Conservation (phyloP, 1,140 invertebrate genomes). For the Bombus pascuorum region DNA sequence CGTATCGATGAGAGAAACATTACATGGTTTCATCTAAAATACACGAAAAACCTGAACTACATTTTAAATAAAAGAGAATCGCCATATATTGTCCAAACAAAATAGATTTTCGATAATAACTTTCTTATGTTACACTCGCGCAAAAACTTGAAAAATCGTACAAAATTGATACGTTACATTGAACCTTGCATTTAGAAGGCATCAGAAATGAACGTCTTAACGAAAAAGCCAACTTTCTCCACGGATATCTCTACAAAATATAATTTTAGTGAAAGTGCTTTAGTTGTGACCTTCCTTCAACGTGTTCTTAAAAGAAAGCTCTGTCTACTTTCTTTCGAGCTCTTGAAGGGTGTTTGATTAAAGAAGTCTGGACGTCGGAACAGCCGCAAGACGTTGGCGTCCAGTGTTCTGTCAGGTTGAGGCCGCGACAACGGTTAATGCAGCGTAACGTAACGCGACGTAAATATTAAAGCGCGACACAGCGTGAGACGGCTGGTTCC, state of each 20-base stretch:
- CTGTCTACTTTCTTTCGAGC: background rate
- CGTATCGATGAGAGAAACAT: no score
- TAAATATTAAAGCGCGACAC: conserved; percentile 69
- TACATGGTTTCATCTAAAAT: no score
- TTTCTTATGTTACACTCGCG: no score
- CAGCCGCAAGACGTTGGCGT: background rate
- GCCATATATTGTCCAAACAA: no score
- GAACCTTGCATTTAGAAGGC: no score
- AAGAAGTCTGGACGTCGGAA: background rate
- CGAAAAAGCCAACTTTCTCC: background rate
- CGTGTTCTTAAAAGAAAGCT: background rate
- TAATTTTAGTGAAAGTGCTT: background rate
- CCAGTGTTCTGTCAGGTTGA: conserved; percentile 55
- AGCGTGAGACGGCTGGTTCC: conserved; percentile 27
- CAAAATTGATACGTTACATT: no score
- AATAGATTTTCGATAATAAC: no score
- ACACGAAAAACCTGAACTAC: no score
- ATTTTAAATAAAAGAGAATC: no score
- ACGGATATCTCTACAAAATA: background rate
- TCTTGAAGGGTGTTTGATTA: conserved; percentile 14
- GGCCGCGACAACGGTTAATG: conserved; percentile 59
- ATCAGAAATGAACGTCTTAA: background rate
- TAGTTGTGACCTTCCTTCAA: background rate
- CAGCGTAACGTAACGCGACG: conserved; percentile 64
- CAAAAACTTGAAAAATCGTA: no score